These are phyloP conservation scores for Otolemur garnettii DNA, from an alignment of 2,113 vertebrate genomes.

Conservation along the genomic window DNA sequence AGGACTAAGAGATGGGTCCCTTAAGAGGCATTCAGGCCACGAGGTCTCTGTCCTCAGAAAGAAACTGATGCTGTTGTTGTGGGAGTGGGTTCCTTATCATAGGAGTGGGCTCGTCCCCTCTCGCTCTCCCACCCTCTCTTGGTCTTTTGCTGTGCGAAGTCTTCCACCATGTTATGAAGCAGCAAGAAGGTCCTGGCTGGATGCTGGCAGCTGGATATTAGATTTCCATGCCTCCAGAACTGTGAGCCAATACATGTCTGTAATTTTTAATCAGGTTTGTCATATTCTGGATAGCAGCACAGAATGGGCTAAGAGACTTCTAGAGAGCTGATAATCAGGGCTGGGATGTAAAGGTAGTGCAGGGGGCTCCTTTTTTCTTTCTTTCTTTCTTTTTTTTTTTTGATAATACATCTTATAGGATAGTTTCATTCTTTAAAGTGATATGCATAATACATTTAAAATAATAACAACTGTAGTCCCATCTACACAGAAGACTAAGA, in stretches of 20 bases:
- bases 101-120: neutral
- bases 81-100: neutral
- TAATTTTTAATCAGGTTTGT: neutral
- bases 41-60: neutral
- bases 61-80: neutral
- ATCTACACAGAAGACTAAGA: too few relatives aligned
- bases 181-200: neutral
- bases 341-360: neutral
- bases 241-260: neutral
- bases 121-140: neutral
- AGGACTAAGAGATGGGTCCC: neutral
- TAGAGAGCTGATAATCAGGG: neutral
- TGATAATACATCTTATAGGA: neutral
- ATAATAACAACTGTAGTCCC: too few relatives aligned
- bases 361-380: neutral
- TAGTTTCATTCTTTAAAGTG: conserved; percentile 6
- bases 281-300: neutral
- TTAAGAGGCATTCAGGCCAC: neutral
- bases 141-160: neutral
- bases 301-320: neutral
- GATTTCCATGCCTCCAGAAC: neutral
- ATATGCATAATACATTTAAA: neutral
- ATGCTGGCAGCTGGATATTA: neutral
- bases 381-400: neutral
- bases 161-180: neutral